Percentiles rank a stretch among this genome's conserved stretches.
Evolutionary conservation across 2,888 invertebrate genomes (phyloP).

Genomic region (Parnassius orleans): DNA sequence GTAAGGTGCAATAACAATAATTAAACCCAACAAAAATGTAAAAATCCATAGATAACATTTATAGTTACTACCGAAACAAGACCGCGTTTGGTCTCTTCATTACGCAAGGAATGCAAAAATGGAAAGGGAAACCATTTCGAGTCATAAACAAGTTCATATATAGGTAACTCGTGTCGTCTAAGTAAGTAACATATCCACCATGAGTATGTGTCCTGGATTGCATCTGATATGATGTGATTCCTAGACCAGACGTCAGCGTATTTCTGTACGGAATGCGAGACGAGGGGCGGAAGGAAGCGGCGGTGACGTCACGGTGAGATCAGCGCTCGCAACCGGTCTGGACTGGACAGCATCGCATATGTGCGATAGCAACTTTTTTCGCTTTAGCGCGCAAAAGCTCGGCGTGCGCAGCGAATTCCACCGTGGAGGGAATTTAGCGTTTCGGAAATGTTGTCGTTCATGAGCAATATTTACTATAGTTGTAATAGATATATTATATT

Average conservation of each 20-base stretch:
- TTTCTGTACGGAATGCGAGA: slow-evolving; percentile 36
- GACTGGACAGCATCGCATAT: slow-evolving; percentile 31
- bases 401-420: slow-evolving; percentile 8
- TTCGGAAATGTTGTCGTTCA: slow-evolving; percentile 21
- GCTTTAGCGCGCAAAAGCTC: slow-evolving; percentile 30
- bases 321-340: slow-evolving; percentile 44
- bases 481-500: background rate
- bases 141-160: slow-evolving; percentile 17
- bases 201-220: slow-evolving; percentile 17
- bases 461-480: slow-evolving; percentile 13
- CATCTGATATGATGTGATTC: slow-evolving; percentile 19
- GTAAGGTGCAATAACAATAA: background rate
- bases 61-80: background rate
- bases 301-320: slow-evolving; percentile 60
- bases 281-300: slow-evolving; percentile 56
- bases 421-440: slow-evolving; percentile 21
- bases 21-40: too few species aligned
- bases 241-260: slow-evolving; percentile 26
- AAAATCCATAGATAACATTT: too few species aligned
- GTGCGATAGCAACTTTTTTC: slow-evolving; percentile 29
- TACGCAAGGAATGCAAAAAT: slow-evolving; percentile 7
- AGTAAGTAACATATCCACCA: slow-evolving; percentile 3
- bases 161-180: background rate
- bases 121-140: slow-evolving; percentile 8
- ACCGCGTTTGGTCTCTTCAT: slow-evolving; percentile 5